phyloP scores from a whole-genome alignment of 2,797 vertebrate species.

The Gastrophryne carolinensis region DNA sequence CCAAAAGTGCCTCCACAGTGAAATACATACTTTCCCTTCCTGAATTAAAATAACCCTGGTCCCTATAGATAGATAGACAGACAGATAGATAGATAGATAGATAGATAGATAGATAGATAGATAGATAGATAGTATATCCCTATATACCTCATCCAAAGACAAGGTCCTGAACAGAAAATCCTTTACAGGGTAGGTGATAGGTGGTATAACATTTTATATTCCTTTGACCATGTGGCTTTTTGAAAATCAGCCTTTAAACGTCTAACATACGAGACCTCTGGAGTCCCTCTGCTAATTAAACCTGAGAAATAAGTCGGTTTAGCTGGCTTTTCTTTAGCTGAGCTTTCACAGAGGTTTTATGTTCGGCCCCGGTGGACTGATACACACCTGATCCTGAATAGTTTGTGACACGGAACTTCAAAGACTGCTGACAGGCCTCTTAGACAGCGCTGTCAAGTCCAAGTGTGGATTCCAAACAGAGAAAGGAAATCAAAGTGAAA shows the following conservation, averaged over 20 bases:
- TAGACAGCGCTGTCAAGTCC: slow-evolving; percentile 26
- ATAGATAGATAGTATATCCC: too few species aligned
- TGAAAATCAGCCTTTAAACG: background rate
- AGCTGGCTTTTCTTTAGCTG: slow-evolving; percentile 18
- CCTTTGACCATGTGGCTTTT: background rate
- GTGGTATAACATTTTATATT: too few species aligned
- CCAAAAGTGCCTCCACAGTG: too few species aligned
- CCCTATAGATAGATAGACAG: too few species aligned
- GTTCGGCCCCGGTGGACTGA: slow-evolving; percentile 7
- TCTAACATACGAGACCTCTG: background rate
- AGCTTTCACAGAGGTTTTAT: slow-evolving; percentile 12
- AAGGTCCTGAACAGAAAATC: too few species aligned
- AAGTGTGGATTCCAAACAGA: background rate
- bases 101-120: too few species aligned
- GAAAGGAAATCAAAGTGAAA: slow-evolving; percentile 16
- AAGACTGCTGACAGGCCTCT: slow-evolving; percentile 39
- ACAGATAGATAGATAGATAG: too few species aligned
- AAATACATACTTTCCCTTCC: too few species aligned
- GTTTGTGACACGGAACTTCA: slow-evolving; percentile 34
- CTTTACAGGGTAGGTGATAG: too few species aligned
- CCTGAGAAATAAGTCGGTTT: background rate
- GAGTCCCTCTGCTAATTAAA: background rate
- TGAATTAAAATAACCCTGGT: too few species aligned
- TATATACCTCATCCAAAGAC: too few species aligned
- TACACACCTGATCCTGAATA: slow-evolving; percentile 37